phyloP scores from a whole-genome alignment of 1,140 invertebrate genomes.

The Armadillidium nasatum region DNA sequence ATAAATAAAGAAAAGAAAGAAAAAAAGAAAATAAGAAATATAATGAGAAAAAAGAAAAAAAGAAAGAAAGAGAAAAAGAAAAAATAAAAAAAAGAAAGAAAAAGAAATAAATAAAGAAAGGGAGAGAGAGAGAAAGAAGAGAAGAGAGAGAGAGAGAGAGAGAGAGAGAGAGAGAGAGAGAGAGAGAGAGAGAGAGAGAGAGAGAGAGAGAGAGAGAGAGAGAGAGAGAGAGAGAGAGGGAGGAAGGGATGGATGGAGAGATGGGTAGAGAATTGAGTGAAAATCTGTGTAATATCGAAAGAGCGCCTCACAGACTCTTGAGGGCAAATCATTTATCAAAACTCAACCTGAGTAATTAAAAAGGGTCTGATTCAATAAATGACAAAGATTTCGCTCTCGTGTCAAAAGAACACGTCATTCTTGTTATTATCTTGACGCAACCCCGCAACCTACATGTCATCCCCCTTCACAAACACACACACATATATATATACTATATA shows the following conservation, averaged over 20 bases:
- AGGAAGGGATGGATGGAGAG: background rate
- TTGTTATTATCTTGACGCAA: background rate
- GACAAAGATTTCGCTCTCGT: background rate
- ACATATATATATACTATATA: too few relatives aligned
- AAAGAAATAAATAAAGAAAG: background rate
- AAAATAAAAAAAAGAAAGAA: background rate
- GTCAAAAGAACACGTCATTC: too few relatives aligned
- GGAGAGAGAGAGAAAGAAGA: background rate
- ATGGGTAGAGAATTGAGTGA: background rate
- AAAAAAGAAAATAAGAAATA: too few relatives aligned
- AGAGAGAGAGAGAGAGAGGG: background rate
- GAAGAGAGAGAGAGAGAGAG: background rate
- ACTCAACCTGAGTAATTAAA: background rate
- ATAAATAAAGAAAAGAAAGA: too few relatives aligned
- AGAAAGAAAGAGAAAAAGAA: too few relatives aligned
- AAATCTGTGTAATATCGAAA: background rate
- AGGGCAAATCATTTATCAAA: background rate
- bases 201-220: background rate
- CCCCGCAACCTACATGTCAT: background rate
- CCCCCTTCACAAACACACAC: background rate
- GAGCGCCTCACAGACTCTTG: background rate
- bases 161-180: conserved; percentile 2
- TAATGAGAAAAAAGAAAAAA: too few relatives aligned
- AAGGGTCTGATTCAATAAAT: background rate
- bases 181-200: conserved; percentile 2